phyloP scores from a whole-genome alignment of 2,797 vertebrate genomes.

The Manis crassicaudata region DNA sequence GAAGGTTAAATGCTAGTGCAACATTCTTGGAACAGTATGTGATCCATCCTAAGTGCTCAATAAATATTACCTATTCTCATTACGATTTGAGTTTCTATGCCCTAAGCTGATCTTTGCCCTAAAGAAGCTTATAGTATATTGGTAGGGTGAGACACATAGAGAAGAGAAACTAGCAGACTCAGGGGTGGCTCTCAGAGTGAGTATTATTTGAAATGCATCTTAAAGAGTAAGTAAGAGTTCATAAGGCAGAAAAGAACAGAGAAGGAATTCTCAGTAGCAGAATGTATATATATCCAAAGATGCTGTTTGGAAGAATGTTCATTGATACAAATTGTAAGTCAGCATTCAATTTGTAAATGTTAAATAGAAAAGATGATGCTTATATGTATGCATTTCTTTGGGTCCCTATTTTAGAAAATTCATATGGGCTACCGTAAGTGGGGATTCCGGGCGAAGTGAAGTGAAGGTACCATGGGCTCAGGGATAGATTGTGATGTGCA shows the following conservation, averaged over 20 bases:
- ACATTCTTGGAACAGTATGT: background rate
- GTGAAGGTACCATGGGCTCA: accelerated
- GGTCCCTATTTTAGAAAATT: background rate
- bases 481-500: background rate
- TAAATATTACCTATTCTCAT: background rate
- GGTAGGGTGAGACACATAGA: background rate
- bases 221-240: background rate
- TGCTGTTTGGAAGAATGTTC: background rate
- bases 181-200: background rate
- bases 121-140: background rate
- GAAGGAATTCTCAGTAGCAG: background rate
- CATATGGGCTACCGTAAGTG: accelerated
- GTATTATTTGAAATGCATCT: background rate
- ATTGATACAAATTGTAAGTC: background rate
- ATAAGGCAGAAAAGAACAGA: background rate
- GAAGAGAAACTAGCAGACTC: background rate
- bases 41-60: background rate
- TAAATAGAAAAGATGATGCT: background rate
- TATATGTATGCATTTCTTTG: background rate
- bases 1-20: background rate
- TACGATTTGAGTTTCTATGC: background rate
- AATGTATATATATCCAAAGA: background rate
- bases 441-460: background rate
- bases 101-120: background rate
- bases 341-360: background rate